A percentile compares a stretch with the other conserved stretches of the same genome.
phyloP scores from a whole-genome alignment of 2,113 vertebrate genomes.

The Vimba vimba region DNA sequence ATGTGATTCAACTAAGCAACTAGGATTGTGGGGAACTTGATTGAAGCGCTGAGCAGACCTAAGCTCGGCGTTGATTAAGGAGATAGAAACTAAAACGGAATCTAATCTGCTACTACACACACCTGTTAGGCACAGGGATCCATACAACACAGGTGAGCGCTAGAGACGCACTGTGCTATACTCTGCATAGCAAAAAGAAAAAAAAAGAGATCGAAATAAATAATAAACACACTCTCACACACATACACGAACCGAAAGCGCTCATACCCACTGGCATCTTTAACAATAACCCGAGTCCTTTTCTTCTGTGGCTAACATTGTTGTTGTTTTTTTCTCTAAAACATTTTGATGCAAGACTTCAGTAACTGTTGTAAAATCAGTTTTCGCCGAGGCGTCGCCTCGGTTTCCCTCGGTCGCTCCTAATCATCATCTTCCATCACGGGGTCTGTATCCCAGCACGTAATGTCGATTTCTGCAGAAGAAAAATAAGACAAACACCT shows the following conservation, averaged over 20 bases:
- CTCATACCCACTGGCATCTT: conserved; percentile 61
- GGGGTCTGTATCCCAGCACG: conserved; percentile 95
- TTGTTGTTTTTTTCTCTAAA: conserved; percentile 68
- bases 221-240: conserved; percentile 63
- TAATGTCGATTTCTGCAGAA: conserved; percentile 93
- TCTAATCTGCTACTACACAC: conserved; percentile 57
- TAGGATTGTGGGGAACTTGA: conserved; percentile 9
- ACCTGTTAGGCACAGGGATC: conserved; percentile 57
- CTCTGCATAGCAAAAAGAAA: conserved; percentile 70
- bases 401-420: conserved; percentile 62
- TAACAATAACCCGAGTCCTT: conserved; percentile 66
- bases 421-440: conserved; percentile 90
- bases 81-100: conserved; percentile 34
- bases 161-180: conserved; percentile 71
- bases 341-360: conserved; percentile 75
- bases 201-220: conserved; percentile 49
- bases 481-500: conserved; percentile 9
- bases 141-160: conserved; percentile 60
- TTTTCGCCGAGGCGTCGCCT: conserved; percentile 65
- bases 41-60: background rate
- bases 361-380: conserved; percentile 63
- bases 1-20: background rate
- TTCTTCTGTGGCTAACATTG: conserved; percentile 68
- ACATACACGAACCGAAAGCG: conserved; percentile 57
- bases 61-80: background rate